A percentile compares a stretch with the other conserved stretches of the same genome.
Evolutionary conservation across 2,113 vertebrate species (phyloP).

Genomic region (Menidia beryllina): DNA sequence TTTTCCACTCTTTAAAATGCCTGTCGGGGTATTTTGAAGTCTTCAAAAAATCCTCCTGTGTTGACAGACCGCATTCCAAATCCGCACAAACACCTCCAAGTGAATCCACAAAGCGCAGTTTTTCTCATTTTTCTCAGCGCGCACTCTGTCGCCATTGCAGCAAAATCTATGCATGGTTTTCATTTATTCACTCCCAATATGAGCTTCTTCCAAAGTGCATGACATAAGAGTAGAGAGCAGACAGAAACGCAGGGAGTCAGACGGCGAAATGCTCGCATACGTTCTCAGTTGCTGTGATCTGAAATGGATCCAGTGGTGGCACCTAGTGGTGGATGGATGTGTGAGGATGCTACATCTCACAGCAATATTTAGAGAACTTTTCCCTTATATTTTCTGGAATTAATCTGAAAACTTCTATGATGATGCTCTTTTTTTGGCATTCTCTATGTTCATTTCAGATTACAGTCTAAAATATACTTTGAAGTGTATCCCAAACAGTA

Average conservation of each 20-base stretch:
- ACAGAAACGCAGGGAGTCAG: background rate
- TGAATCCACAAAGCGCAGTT: conserved; percentile 27
- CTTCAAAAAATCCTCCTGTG: conserved; percentile 25
- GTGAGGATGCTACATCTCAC: conserved; percentile 27
- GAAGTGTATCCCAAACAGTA: background rate
- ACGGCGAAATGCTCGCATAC: background rate
- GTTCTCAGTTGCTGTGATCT: conserved; percentile 4
- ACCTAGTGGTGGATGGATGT: conserved; percentile 72
- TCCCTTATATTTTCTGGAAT: background rate
- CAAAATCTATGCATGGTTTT: background rate
- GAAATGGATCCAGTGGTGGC: conserved; percentile 69
- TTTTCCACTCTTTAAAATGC: conserved; percentile 23
- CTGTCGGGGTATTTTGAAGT: conserved; percentile 18
- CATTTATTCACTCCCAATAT: background rate
- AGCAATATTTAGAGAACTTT: background rate
- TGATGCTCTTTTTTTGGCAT: background rate
- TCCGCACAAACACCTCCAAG: conserved; percentile 5
- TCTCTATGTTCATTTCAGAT: background rate
- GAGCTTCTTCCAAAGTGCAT: background rate
- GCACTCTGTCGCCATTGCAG: too few relatives aligned
- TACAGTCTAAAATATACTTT: background rate
- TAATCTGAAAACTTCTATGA: background rate
- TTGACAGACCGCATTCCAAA: conserved; percentile 57
- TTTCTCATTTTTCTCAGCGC: background rate
- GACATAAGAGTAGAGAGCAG: background rate